Conservation (phyloP, 2,113 vertebrate genomes). For the Ceyx margarethae region DNA sequence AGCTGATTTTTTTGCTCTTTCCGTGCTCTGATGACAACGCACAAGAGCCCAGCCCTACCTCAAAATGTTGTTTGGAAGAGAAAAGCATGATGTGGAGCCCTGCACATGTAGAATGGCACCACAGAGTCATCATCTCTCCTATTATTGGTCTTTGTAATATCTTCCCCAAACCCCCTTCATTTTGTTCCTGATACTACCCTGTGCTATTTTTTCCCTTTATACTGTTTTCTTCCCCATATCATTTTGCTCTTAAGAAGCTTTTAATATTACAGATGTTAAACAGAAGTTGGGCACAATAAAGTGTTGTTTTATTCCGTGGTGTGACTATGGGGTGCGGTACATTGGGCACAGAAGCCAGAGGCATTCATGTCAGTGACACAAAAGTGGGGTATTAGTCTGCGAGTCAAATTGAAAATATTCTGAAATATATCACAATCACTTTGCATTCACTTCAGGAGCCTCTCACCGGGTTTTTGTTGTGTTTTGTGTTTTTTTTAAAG, state of each 20-base stretch:
- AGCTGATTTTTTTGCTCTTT: neutral
- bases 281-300: slow-evolving; percentile 39
- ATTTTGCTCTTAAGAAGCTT: neutral
- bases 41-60: neutral
- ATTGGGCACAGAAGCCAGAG: accelerated
- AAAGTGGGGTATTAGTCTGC: neutral
- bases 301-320: slow-evolving; percentile 15
- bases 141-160: neutral
- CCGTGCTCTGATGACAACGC: neutral
- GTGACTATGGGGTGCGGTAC: neutral
- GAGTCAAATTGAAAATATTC: neutral
- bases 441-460: neutral
- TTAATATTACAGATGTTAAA: neutral
- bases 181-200: neutral
- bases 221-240: neutral
- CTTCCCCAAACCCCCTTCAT: neutral
- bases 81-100: neutral
- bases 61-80: neutral
- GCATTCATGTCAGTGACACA: neutral
- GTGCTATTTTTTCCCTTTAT: neutral
- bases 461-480: neutral
- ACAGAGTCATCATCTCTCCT: neutral
- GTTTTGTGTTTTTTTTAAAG: neutral
- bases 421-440: neutral
- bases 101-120: neutral